Evolutionary conservation across 2,113 vertebrate genomes (phyloP).

Genomic region (Chionodraco myersi): DNA sequence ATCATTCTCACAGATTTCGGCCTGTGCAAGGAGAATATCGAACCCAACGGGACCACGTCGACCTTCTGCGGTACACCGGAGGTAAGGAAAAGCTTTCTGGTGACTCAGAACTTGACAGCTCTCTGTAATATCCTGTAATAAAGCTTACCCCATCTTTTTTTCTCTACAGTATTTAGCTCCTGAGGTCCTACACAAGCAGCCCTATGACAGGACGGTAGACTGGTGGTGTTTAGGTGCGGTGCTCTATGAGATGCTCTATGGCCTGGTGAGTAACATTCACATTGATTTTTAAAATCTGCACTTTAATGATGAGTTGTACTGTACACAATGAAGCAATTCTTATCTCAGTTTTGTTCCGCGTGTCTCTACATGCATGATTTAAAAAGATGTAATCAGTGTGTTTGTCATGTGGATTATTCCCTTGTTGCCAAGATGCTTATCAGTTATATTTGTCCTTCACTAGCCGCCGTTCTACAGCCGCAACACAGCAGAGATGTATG

Average conservation of each 20-base stretch:
- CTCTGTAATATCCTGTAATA: neutral
- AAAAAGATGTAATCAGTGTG: neutral
- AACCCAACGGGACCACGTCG: conserved; percentile 96
- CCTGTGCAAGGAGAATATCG: conserved; percentile 99
- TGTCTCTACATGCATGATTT: neutral
- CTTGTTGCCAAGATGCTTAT: conserved; percentile 8
- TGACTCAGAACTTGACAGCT: neutral
- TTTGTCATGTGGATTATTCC: neutral
- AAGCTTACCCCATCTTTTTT: neutral
- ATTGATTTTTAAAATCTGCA: neutral
- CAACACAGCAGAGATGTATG: conserved; percentile 99
- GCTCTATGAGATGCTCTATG: conserved; percentile 98
- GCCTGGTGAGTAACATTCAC: conserved; percentile 88
- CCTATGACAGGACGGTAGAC: conserved; percentile 97
- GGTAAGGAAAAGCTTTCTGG: conserved; percentile 78
- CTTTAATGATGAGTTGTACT: neutral
- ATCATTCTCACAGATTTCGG: conserved; percentile 98
- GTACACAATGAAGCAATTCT: neutral
- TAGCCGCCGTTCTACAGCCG: conserved; percentile 99
- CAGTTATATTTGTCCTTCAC: conserved; percentile 8
- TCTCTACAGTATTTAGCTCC: conserved; percentile 93
- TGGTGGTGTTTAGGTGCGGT: conserved; percentile 99
- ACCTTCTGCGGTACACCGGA: conserved; percentile 99
- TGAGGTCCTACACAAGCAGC: conserved; percentile 98
- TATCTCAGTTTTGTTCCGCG: neutral